Base-by-base conservation (phyloP, 2,797 vertebrate genomes). In the Vespertilio murinus region DNA sequence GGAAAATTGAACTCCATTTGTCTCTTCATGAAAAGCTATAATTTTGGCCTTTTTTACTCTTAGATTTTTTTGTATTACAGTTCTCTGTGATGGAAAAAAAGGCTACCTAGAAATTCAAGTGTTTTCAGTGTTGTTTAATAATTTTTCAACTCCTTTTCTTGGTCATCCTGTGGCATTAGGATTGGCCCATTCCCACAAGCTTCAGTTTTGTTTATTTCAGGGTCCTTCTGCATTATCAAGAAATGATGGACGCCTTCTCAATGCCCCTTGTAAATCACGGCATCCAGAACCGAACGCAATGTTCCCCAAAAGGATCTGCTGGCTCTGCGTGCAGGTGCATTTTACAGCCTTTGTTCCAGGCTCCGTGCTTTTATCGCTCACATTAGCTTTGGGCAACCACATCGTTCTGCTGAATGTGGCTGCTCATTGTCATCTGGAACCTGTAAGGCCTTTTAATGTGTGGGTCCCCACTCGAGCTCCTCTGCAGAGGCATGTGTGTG, bases 151-250 rank as follows among this genome's bases (percentile, higher is more conserved):
- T 74, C 20, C 38, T 83, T 78, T 56, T 85, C 54, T 40, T 78
- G 59, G 69, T 14, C 61, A 49, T 52, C 35, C 22, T 77, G 13
- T 78, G 56, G 90, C 88, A 88, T 80, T 84, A 78, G 78, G 64
- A 70, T 64, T 23, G 28, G 47, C 22, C 54, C 6, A 5, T 90
- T 87, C 74, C 67, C 65, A 85, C 77, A 90, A 75, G 33, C 92
- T 77, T 79, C 30, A 3, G 10, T 40, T 94, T 91, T 65, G 22
- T 67, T 88, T 92, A 65, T 90, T 78, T 91, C 67, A 71, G 87
- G 16, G 20, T 59, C 49, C 52, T 94, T 33, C 40, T 54, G 54
- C 23, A 61, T 49, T 38, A 38, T 35, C 52, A 84, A 78, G 77
- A 90, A 93, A 80, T 49, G 38, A 52, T 59, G 17, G 64, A 28